These are phyloP conservation scores for Apis florea DNA, from an alignment of 1,140 invertebrate species.

Conservation along the genomic window DNA sequence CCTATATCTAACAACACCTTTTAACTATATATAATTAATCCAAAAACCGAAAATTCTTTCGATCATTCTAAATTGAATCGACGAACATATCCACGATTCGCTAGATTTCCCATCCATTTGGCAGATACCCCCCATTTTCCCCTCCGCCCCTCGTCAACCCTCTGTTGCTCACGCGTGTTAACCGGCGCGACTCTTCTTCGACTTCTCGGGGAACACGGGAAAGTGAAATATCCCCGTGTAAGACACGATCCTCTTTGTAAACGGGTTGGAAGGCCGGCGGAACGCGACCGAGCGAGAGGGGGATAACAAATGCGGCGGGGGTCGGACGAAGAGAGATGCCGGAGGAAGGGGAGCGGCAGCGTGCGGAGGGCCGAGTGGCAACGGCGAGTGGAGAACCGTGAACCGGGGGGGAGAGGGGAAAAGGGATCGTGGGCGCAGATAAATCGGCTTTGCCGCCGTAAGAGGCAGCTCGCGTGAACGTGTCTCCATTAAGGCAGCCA, in stretches of 20 bases:
- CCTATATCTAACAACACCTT: too few relatives aligned
- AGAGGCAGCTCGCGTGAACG: slow-evolving; percentile 73
- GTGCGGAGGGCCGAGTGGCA: slow-evolving; percentile 33
- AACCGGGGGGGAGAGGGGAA: slow-evolving; percentile 11
- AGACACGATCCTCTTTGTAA: slow-evolving; percentile 69
- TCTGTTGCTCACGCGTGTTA: slow-evolving; percentile 19
- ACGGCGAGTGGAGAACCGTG: slow-evolving; percentile 30
- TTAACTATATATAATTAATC: too few relatives aligned
- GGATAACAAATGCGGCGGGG: slow-evolving; percentile 11
- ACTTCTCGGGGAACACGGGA: slow-evolving; percentile 63
- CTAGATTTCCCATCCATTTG: too few relatives aligned
- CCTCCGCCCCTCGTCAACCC: neutral
- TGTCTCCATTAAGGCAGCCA: slow-evolving; percentile 74
- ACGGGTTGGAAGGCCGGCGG: slow-evolving; percentile 54
- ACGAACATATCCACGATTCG: too few relatives aligned
- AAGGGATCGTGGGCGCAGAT: slow-evolving; percentile 73
- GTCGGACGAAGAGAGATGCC: slow-evolving; percentile 22
- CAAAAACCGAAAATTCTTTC: too few relatives aligned
- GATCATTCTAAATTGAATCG: too few relatives aligned
- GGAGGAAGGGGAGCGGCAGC: neutral
- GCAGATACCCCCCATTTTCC: neutral
- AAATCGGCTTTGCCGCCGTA: slow-evolving; percentile 75
- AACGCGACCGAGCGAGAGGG: slow-evolving; percentile 21
- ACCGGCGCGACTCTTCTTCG: slow-evolving; percentile 49
- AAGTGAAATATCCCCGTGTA: slow-evolving; percentile 75